Conservation (phyloP, 2,113 vertebrate genomes). For the Poeciliopsis turrubarensis region DNA sequence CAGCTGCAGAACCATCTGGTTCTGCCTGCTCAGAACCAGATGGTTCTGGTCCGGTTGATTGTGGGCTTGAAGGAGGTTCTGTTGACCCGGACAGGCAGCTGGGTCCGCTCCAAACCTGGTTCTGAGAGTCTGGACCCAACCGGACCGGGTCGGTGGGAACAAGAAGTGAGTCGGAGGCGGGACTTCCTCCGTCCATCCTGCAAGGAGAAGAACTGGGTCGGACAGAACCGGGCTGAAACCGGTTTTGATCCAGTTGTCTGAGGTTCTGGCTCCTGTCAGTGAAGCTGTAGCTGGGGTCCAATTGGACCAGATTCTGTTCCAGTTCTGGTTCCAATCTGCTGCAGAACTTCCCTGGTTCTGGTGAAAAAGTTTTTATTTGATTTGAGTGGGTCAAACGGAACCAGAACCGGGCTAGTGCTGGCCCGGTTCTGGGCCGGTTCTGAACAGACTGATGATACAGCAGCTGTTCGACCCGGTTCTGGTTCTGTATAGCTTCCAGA, state of each 20-base stretch:
- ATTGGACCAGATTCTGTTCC: background rate
- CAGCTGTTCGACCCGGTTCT: background rate
- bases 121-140: constrained; percentile 1
- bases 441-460: background rate
- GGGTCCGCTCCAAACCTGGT: constrained; percentile 8
- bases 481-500: too few species aligned
- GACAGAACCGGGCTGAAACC: background rate
- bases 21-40: background rate
- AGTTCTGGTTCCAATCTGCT: background rate
- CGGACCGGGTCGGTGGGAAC: background rate
- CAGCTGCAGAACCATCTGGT: background rate
- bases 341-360: background rate
- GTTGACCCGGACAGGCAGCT: background rate
- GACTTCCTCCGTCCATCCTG: constrained; percentile 72
- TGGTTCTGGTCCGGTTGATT: background rate
- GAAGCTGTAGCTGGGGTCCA: too few species aligned
- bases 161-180: constrained; percentile 50
- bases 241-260: background rate
- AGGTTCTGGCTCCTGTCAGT: too few species aligned
- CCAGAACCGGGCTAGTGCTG: too few species aligned
- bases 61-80: background rate
- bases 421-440: background rate
- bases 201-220: constrained; percentile 3
- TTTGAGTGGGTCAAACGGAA: too few species aligned
- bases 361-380: too few species aligned